Conservation (phyloP, 1,140 invertebrate species). For the Drosophila ercepeae region DNA sequence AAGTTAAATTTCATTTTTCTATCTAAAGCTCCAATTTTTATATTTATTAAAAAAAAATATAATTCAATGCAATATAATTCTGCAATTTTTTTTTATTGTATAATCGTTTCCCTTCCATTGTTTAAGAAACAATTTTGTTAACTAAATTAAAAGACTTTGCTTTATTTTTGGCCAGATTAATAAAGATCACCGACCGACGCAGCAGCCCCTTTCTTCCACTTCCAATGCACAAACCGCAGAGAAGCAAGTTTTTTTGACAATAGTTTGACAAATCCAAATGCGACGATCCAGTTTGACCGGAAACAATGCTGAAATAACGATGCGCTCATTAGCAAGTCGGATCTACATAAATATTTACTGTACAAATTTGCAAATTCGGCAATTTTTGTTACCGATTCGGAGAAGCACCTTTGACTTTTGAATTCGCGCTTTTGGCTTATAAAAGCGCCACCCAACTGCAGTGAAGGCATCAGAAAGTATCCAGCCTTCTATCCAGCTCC, state of each 20-base stretch:
- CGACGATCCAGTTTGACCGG: constrained; percentile 42
- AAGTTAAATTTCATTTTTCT: no score
- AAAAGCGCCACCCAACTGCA: constrained; percentile 44
- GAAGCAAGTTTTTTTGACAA: constrained; percentile 20
- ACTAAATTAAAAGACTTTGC: no score
- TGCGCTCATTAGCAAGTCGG: constrained; percentile 31
- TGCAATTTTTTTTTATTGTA: no score
- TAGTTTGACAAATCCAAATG: constrained; percentile 17
- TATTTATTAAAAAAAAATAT: no score
- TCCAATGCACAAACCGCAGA: constrained; percentile 2
- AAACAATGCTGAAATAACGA: constrained; percentile 44
- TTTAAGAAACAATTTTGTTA: no score
- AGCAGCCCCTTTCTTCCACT: background rate
- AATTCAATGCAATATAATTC: no score
- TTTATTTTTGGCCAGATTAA: background rate
- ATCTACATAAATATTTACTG: constrained; percentile 43
- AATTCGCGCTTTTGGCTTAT: constrained; percentile 28
- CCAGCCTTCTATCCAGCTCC: constrained; percentile 32
- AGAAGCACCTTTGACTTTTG: constrained; percentile 51
- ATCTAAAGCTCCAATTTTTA: no score
- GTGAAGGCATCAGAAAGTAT: constrained; percentile 47
- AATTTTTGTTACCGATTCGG: background rate
- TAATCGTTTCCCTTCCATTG: no score
- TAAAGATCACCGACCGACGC: constrained; percentile 33
- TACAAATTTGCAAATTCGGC: constrained; percentile 19